Percentiles rank a stretch among this genome's conserved stretches.
phyloP scores from a whole-genome alignment of 2,797 vertebrate genomes.

The Kryptopterus vitreolus region DNA sequence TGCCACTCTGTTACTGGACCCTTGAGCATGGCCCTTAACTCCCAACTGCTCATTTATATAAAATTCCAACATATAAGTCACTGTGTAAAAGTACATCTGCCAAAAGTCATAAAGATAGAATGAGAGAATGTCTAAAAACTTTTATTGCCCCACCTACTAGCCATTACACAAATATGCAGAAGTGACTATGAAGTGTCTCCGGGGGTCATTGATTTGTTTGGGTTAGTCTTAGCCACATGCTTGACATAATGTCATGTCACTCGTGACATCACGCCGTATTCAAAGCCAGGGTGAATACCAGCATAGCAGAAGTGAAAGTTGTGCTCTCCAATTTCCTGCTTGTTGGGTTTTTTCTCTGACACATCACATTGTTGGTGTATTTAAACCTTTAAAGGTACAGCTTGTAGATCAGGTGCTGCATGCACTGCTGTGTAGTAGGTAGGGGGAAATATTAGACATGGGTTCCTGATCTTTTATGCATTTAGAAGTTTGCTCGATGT shows the following conservation, averaged over 20 bases:
- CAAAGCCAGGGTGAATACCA: not conserved
- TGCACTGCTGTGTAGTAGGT: not conserved
- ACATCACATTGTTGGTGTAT: not conserved
- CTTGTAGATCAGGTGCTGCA: not conserved
- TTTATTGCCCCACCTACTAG: too few species aligned
- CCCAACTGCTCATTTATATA: too few species aligned
- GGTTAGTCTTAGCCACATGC: too few species aligned
- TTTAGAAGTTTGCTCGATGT: not conserved
- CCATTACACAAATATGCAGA: too few species aligned
- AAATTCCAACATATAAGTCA: too few species aligned
- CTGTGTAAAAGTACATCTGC: too few species aligned
- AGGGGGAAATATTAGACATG: not conserved
- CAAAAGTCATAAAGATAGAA: too few species aligned
- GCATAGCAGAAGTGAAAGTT: not conserved
- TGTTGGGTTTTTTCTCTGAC: not conserved
- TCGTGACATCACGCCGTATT: not conserved
- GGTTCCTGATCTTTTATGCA: not conserved
- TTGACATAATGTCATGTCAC: not conserved
- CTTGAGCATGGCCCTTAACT: too few species aligned
- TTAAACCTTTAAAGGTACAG: not conserved
- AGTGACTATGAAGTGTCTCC: too few species aligned
- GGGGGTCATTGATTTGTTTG: too few species aligned
- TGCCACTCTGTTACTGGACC: too few species aligned
- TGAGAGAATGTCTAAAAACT: too few species aligned
- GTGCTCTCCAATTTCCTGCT: not conserved